A percentile compares a stretch with the other conserved stretches of the same genome.
Evolutionary conservation across 30 jellyfish, hydroid and myxozoan species (phyloP).

Genomic region (Sanderia malayensis): DNA sequence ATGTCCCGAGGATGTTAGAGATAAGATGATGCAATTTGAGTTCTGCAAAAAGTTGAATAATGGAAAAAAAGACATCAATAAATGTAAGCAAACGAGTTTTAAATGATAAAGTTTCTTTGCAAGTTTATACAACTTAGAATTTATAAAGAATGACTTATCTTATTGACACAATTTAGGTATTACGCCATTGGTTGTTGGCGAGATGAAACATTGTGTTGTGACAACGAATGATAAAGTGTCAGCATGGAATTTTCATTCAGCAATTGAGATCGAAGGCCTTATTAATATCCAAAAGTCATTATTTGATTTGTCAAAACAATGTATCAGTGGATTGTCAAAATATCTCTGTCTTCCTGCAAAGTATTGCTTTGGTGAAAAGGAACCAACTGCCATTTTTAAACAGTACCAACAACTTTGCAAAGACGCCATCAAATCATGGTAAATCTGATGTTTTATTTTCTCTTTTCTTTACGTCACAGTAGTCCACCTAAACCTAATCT

Average conservation of each 20-base stretch:
- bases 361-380: conserved; percentile 1
- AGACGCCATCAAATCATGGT: conserved; percentile 49
- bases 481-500: too few species aligned
- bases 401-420: conserved; percentile 18
- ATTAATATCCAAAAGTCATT: conserved; percentile 30
- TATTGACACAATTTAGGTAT: too few species aligned
- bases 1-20: conserved; percentile 49
- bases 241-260: conserved; percentile 58
- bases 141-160: too few species aligned
- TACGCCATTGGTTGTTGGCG: conserved; percentile 22
- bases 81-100: conserved; percentile 23
- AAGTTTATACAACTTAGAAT: too few species aligned
- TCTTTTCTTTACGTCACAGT: too few species aligned
- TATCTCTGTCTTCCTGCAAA: conserved; percentile 48
- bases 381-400: background rate
- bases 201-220: conserved; percentile 23
- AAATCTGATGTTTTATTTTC: too few species aligned
- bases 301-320: conserved; percentile 13
- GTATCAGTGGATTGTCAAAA: conserved; percentile 19
- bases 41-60: conserved; percentile 36
- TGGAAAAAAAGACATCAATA: conserved; percentile 11
- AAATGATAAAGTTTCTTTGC: background rate
- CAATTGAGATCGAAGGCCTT: conserved; percentile 38
- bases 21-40: conserved; percentile 28
- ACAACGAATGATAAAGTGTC: conserved; percentile 26